Base-by-base conservation (phyloP, 2,888 invertebrate genomes). In the Diarsia rubi region DNA sequence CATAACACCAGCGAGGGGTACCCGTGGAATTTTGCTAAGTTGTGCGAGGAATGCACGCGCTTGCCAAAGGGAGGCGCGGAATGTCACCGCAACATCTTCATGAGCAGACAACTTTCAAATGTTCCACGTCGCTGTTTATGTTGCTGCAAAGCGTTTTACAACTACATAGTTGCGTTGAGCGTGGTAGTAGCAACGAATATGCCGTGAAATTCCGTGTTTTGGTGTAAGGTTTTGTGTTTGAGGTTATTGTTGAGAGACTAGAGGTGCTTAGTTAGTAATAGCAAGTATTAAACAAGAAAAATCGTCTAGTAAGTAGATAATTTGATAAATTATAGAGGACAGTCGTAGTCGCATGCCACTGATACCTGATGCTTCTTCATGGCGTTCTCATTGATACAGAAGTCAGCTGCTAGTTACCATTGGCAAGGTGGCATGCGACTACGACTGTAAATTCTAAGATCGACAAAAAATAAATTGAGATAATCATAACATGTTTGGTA, bases 11-110 rank as follows among this genome's bases (percentile, higher is more conserved):
- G 78, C 73, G 71, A 54, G 69, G 69, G 72, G 80, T 74, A 79
- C 73, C 85, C 67, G 85, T 77, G 92, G 93, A 92, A 94, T 94
- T 91, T 91, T 88, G 92, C 91, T 86, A 89, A 91, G 90, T 92
- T 86, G 88, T 88, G 90, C 87, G 85, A 82, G 92, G 95, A 93
- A 95, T 95, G 93, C 92, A 91, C 91, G 90, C 90, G 90, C 88
- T 93, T 92, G 90, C 91, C 91, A 91, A 93, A 92, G 90, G 90
- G 87, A 87, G 84, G 85, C 85, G 82, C 59, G 93, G 94, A 94
- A 95, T 95, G 91, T 91, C 90, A 89, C 93, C 91, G 89, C 92
- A 91, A 95, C 94, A 93, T 96, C 95, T 96, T 95, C 94, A 95
- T 95, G 92, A 81, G 59, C 88, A 86, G 88, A 92, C 91, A 91